Evolutionary conservation across 2,113 vertebrate genomes (phyloP), one percentile per base, ranked within the genome.

Genomic region (Amblyornis subalaris): DNA sequence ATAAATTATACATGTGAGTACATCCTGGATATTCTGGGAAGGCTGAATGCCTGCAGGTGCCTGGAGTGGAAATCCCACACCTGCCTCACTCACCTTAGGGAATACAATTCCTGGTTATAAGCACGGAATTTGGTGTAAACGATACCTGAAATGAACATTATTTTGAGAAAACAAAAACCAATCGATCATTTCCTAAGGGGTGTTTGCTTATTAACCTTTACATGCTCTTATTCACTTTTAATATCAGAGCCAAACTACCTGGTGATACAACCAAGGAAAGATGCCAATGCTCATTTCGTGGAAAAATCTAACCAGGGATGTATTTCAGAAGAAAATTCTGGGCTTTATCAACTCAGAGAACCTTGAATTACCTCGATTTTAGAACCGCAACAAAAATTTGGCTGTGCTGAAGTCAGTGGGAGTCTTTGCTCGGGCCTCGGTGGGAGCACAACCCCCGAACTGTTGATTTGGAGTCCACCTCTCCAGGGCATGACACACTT

Each of bases 381-480:
- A 31, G 54, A 64, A 55, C 2, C 12, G 6, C n/a, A 77, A 61
- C 9, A 14, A 47, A 71, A 67, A 42, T 7, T 6, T n/a, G n/a
- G 44, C 36, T 6, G 36, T 38, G 0, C 47, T 44, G 61, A 71
- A 24, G 8, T 38, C 44, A 21, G 16, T 23, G 42, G 15, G 64
- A 70, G 5, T 9, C 54, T 79, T 47, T 73, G 25, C 73, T 55
- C 83, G 51, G n/a, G 53, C 44, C n/a, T 60, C 14, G 23, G 31
- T 58, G 64, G 48, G 36, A 65, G 33, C 29, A 75, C 0, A 0
- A 38, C 4, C 24, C 71, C 55, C 20, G 4, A 16, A 38, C 55
- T 57, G 18, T 8, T 51, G 40, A 36, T 61, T 40, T 36, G 13
- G 22, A 61, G 9, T 29, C 38, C 62, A 55, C 21, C 51, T 50